Base-by-base conservation (phyloP, 1,140 invertebrate genomes). In the Ganaspis sp. region DNA sequence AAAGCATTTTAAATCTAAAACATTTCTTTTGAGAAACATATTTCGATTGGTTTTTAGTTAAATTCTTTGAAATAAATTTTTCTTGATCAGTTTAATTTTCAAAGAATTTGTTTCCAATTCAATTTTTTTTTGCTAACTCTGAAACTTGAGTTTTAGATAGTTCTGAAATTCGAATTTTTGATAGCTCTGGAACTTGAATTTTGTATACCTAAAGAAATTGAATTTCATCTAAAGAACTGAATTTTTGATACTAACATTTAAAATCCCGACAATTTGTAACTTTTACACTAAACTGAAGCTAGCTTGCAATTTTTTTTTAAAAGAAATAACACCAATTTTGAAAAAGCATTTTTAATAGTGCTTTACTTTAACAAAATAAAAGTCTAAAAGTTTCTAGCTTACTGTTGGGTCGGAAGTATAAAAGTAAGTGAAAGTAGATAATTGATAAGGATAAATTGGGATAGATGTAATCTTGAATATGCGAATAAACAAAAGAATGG, bases 161-260 rank as follows among this genome's bases (percentile, higher is more conserved):
- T n/a, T n/a, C n/a, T n/a, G n/a, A n/a, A n/a, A n/a, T n/a, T n/a
- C n/a, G n/a, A n/a, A 4, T 40, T 40, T 9, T 40, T 4, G 1
- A 11, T 4, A 40, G 15, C 1, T 40, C 15, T 11, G 15, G 15
- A 40, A 11, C 15, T 4, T 1, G 15, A 40, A 40, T 40, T 40
- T 40, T 11, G 4, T n/a, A n/a, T n/a, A n/a, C n/a, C n/a, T n/a
- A n/a, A n/a, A n/a, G n/a, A n/a, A n/a, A n/a, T n/a, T n/a, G n/a
- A n/a, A 38, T 38, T 38, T 38, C 9, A 9, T 38, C n/a, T n/a
- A n/a, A n/a, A 17, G 17, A 49, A 49, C 15, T 19, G 11, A 49
- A 49, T 17, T n/a, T 49, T 49, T 49, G 45, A 49, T 49, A 49
- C n/a, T 49, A 49, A 49, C 45, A 49, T 49, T 49, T 49, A 8